Conservation (phyloP, 2,797 vertebrate genomes). For the Lepus townsendii region DNA sequence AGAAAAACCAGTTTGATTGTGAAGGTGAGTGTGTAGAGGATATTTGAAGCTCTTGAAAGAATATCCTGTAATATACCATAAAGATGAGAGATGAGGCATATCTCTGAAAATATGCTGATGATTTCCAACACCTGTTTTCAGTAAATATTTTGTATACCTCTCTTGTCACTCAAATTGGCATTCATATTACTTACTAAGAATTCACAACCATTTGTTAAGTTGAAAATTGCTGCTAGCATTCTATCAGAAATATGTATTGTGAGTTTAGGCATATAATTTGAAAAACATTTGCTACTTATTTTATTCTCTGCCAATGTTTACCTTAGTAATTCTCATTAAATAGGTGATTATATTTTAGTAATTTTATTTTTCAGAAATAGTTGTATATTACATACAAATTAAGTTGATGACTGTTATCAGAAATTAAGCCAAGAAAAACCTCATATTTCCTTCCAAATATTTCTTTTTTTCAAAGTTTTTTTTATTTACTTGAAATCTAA, state of each 20-base stretch:
- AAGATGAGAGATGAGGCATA: background rate
- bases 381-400: background rate
- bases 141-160: background rate
- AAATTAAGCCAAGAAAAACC: background rate
- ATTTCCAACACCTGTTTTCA: conserved; percentile 20
- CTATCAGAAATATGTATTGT: background rate
- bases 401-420: background rate
- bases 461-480: background rate
- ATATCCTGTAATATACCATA: background rate
- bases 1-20: background rate
- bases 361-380: conserved; percentile 46
- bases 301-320: conserved; percentile 43
- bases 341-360: conserved; percentile 3
- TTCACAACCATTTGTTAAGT: background rate
- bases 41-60: background rate
- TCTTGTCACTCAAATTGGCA: conserved; percentile 1
- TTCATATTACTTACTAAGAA: background rate
- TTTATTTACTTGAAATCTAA: no score
- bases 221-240: background rate
- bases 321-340: background rate
- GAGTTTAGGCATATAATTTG: background rate
- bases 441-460: background rate
- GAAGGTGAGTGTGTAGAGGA: background rate
- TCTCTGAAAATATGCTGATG: conserved; percentile 2
- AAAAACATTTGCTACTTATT: background rate